A percentile compares a stretch with the other conserved stretches of the same genome.
These are phyloP conservation scores for Epizoanthus stellaris DNA, from an alignment of 92 coral and sea anemone genomes.

Conservation along the genomic window DNA sequence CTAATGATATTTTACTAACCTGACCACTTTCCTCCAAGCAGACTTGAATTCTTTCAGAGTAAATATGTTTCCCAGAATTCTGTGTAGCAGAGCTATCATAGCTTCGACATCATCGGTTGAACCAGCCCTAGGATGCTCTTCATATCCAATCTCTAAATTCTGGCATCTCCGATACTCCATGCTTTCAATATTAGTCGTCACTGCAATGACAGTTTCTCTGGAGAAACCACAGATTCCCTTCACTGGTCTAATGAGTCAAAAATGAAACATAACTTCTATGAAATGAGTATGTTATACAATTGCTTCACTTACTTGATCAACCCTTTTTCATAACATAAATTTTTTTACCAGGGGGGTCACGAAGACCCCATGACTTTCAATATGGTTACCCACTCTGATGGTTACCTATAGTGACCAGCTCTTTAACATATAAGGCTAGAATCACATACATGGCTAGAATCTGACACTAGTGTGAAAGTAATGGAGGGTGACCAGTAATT, in stretches of 20 bases:
- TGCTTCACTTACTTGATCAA: background rate
- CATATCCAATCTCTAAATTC: conserved; percentile 46
- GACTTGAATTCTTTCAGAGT: conserved; percentile 66
- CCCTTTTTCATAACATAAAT: background rate
- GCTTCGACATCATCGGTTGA: conserved; percentile 76
- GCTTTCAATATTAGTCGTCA: conserved; percentile 68
- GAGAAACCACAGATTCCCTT: conserved; percentile 71
- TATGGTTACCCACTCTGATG: too few relatives aligned
- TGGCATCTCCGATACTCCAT: conserved; percentile 66
- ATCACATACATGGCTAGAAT: too few relatives aligned
- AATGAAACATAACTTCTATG: background rate
- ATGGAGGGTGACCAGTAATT: too few relatives aligned
- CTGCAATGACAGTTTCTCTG: conserved; percentile 69
- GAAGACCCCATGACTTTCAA: too few relatives aligned
- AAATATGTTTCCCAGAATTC: conserved; percentile 58
- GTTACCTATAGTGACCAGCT: too few relatives aligned
- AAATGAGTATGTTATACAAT: background rate
- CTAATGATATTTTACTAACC: conserved; percentile 19
- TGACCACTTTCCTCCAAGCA: conserved; percentile 59
- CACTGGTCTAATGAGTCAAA: conserved; percentile 52
- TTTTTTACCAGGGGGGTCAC: too few relatives aligned
- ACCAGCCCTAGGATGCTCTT: conserved; percentile 75
- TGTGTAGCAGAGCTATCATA: conserved; percentile 59
- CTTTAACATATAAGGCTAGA: too few relatives aligned
- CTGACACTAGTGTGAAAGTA: too few relatives aligned